Conservation (phyloP, 2,888 invertebrate species). For the Trachelus stipa region DNA sequence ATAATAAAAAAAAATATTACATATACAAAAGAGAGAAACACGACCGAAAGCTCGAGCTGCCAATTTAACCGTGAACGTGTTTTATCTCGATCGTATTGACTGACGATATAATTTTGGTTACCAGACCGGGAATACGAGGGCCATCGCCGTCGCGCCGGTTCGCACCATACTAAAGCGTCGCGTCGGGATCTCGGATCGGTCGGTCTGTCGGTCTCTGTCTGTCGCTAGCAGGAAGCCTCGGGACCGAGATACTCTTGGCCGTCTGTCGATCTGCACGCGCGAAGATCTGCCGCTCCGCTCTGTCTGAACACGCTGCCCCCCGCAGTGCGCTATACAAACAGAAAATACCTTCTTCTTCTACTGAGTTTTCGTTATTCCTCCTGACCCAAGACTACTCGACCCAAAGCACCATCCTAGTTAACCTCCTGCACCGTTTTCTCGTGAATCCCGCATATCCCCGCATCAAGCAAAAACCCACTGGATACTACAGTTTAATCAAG, state of each 20-base stretch:
- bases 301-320: conserved; percentile 21
- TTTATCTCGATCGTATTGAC: conserved; percentile 42
- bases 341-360: conserved; percentile 13
- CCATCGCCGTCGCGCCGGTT: conserved; percentile 87
- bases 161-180: conserved; percentile 80
- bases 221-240: conserved; percentile 66
- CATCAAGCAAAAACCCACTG: too few relatives aligned
- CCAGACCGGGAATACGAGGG: conserved; percentile 82
- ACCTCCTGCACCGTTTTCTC: not conserved
- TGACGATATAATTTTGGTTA: conserved; percentile 59
- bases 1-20: not conserved
- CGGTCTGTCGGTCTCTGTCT: conserved; percentile 51
- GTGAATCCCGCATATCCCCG: not conserved
- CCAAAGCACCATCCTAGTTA: conserved; percentile 22
- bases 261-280: conserved; percentile 54
- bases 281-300: conserved; percentile 51
- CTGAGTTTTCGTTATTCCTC: conserved; percentile 17
- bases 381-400: conserved; percentile 15
- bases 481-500: not conserved
- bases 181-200: conserved; percentile 50
- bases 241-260: conserved; percentile 50
- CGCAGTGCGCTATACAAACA: conserved; percentile 28
- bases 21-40: not conserved
- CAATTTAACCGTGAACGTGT: not conserved
- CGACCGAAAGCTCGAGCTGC: not conserved